Evolutionary conservation across 2,113 vertebrate species (phyloP).

Genomic region (Crotophaga sulcirostris): DNA sequence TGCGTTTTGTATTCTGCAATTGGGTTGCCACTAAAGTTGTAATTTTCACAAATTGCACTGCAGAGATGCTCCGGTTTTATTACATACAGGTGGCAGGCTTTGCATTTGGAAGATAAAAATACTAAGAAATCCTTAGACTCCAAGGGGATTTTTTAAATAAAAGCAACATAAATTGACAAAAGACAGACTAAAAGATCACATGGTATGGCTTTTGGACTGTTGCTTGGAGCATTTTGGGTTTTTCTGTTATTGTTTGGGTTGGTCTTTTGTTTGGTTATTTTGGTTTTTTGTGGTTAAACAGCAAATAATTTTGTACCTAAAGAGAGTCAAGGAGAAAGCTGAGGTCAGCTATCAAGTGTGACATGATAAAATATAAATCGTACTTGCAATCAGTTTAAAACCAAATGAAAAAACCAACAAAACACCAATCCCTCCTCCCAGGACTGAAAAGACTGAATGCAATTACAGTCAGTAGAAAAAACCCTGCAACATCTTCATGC

Average conservation of each 20-base stretch:
- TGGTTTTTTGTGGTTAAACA: not conserved
- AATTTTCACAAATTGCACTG: not conserved
- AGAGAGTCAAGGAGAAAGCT: not conserved
- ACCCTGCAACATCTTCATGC: no score
- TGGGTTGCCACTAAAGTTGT: not conserved
- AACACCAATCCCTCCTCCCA: not conserved
- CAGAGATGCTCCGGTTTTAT: not conserved
- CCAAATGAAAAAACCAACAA: not conserved
- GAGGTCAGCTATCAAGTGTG: not conserved
- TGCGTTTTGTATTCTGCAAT: not conserved
- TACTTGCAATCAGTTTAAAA: not conserved
- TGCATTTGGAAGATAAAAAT: not conserved
- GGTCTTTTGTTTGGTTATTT: not conserved
- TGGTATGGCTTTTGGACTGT: not conserved
- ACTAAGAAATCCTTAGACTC: not conserved
- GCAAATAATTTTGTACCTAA: not conserved
- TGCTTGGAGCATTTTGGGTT: not conserved
- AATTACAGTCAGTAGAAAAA: not conserved
- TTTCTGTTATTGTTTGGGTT: not conserved
- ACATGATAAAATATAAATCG: not conserved
- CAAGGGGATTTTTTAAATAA: not conserved
- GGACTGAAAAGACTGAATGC: not conserved
- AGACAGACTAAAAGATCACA: not conserved
- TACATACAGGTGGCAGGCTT: not conserved
- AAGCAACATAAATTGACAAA: not conserved